Evolutionary conservation across 2,113 vertebrate species (phyloP).

Genomic region (Erythrocebus patas): DNA sequence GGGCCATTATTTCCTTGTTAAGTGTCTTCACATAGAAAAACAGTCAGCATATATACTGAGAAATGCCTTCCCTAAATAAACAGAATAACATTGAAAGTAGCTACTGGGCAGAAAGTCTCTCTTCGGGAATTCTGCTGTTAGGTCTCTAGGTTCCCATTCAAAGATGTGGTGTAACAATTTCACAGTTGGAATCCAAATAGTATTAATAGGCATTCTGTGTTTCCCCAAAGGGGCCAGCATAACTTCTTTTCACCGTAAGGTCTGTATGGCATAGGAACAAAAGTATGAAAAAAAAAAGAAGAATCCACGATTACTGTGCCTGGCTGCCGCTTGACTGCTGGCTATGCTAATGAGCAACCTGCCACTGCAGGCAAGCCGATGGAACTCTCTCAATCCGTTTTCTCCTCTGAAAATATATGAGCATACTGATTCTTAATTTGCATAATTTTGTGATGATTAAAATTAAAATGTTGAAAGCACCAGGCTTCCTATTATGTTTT

Average conservation of each 20-base stretch:
- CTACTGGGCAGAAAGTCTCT: not conserved
- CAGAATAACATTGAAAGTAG: not conserved
- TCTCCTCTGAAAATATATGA: not conserved
- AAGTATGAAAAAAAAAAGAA: not conserved
- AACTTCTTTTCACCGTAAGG: not conserved
- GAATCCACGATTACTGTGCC: not conserved
- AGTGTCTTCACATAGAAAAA: constrained; percentile 40
- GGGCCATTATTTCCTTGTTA: constrained; percentile 62
- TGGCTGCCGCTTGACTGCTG: not conserved
- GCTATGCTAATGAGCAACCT: not conserved
- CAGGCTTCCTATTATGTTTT: not conserved
- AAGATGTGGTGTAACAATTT: not conserved
- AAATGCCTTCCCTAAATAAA: constrained; percentile 9
- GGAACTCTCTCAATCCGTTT: not conserved
- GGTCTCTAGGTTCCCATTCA: not conserved
- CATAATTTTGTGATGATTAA: not conserved
- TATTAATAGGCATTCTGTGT: not conserved
- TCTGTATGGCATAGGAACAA: not conserved
- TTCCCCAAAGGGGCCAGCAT: not conserved
- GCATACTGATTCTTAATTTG: not conserved
- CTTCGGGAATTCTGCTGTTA: not conserved
- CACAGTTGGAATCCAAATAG: not conserved
- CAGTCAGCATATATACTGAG: constrained; percentile 31
- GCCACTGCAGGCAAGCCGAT: not conserved
- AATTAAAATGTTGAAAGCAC: not conserved